phyloP scores from a whole-genome alignment of 1,140 invertebrate species.

The Drosophila hydei region DNA sequence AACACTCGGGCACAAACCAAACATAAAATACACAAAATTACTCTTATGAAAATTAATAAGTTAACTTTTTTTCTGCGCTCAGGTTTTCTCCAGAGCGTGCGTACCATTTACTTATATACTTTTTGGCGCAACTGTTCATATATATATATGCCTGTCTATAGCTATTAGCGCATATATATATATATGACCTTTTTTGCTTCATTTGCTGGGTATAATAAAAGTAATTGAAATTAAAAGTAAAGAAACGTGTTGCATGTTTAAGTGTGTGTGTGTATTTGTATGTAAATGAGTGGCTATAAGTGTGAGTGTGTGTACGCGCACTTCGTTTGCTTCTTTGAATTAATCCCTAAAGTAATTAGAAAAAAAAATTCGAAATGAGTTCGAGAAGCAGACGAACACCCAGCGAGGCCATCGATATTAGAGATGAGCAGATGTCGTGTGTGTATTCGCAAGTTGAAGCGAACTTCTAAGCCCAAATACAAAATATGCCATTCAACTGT shows the following conservation, averaged over 20 bases:
- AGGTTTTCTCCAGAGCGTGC: constrained; percentile 44
- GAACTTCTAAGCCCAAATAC: no score
- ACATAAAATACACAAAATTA: constrained; percentile 81
- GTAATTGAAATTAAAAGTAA: constrained; percentile 83
- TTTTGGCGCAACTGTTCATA: not conserved
- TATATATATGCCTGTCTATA: constrained; percentile 1
- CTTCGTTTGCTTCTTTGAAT: constrained; percentile 74
- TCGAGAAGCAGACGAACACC: constrained; percentile 50
- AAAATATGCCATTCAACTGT: not conserved
- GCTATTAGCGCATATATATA: constrained; percentile 30
- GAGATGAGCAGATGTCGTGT: not conserved
- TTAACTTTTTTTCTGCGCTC: constrained; percentile 71
- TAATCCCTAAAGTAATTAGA: constrained; percentile 82
- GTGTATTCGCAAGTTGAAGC: not conserved
- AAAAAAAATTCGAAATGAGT: constrained; percentile 76
- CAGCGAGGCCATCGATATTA: constrained; percentile 5
- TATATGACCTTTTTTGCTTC: constrained; percentile 58
- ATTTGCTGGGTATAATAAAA: constrained; percentile 77
- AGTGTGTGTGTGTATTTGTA: constrained; percentile 38
- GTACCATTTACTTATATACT: constrained; percentile 12
- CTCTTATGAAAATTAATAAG: constrained; percentile 83
- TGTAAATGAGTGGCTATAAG: constrained; percentile 20
- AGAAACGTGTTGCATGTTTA: constrained; percentile 76
- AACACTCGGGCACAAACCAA: constrained; percentile 42
- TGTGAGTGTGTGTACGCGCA: constrained; percentile 57